A percentile compares a stretch with the other conserved stretches of the same genome.
phyloP scores from a whole-genome alignment of 2,888 invertebrate species.

The Drosophila ezoana region DNA sequence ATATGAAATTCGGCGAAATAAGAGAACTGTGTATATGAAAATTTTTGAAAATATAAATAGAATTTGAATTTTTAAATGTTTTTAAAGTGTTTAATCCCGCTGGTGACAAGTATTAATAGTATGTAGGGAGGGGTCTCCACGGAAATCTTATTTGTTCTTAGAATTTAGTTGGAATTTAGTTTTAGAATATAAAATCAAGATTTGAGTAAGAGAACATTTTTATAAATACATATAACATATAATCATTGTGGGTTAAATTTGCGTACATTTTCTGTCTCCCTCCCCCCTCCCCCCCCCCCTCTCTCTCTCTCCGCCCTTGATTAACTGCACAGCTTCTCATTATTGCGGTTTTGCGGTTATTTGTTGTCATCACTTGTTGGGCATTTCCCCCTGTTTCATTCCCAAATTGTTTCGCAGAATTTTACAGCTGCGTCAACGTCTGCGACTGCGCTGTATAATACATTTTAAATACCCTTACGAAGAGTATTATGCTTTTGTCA shows the following conservation, averaged over 20 bases:
- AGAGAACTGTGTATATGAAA: not conserved
- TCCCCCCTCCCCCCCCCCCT: not conserved
- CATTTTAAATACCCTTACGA: not conserved
- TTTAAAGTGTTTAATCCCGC: not conserved
- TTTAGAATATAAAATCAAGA: too few relatives aligned
- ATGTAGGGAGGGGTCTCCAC: too few relatives aligned
- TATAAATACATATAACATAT: too few relatives aligned
- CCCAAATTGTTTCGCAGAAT: slow-evolving; percentile 15
- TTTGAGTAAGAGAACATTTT: too few relatives aligned
- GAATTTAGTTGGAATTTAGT: too few relatives aligned
- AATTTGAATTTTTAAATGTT: not conserved
- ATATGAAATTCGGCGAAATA: not conserved
- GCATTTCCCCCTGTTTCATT: slow-evolving; percentile 37
- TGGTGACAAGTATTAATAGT: not conserved
- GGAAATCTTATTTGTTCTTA: too few relatives aligned
- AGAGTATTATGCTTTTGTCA: not conserved
- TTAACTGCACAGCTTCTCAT: slow-evolving; percentile 19
- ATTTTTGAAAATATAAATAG: not conserved
- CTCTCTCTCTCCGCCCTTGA: not conserved
- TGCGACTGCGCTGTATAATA: slow-evolving; percentile 1
- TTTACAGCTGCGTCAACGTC: slow-evolving; percentile 23
- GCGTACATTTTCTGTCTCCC: too few relatives aligned
- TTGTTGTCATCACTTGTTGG: slow-evolving; percentile 20
- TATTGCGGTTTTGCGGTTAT: slow-evolving; percentile 1
- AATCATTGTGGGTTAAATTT: too few relatives aligned